A percentile compares a stretch with the other conserved stretches of the same genome.
phyloP scores from a whole-genome alignment of 1,140 invertebrate genomes.

The Melipona quadrifasciata region DNA sequence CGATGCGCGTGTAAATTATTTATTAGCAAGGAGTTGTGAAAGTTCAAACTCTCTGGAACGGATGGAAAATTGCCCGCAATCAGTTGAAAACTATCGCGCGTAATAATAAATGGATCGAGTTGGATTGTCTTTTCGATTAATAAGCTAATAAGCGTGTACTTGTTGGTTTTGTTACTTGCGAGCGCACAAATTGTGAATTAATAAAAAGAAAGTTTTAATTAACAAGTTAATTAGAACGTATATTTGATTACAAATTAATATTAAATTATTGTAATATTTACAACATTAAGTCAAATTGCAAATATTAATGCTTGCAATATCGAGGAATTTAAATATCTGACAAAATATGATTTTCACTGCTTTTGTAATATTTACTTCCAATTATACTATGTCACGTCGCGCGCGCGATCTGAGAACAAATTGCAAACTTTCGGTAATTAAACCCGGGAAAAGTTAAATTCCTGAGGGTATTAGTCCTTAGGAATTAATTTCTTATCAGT shows the following conservation, averaged over 20 bases:
- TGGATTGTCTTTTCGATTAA: neutral
- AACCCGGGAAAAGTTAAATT: neutral
- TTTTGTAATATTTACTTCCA: neutral
- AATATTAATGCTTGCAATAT: too few relatives aligned
- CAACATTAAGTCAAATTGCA: too few relatives aligned
- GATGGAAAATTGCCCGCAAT: neutral
- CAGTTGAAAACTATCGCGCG: neutral
- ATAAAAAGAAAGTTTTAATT: neutral
- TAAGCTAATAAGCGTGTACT: neutral
- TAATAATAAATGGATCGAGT: too few relatives aligned
- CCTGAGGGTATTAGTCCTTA: neutral
- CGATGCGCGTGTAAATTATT: neutral
- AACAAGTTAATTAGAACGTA: too few relatives aligned
- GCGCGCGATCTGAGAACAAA: neutral
- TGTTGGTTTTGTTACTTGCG: neutral
- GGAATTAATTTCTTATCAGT: neutral
- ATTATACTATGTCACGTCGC: neutral
- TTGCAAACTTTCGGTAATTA: neutral
- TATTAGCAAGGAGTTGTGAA: neutral
- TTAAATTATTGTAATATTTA: too few relatives aligned
- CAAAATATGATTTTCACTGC: neutral
- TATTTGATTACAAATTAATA: too few relatives aligned
- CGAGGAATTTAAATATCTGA: too few relatives aligned
- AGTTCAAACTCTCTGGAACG: neutral
- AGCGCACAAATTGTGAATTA: neutral